Evolutionary conservation across 2,113 vertebrate species (phyloP).

Genomic region (Syrmaticus mikado): DNA sequence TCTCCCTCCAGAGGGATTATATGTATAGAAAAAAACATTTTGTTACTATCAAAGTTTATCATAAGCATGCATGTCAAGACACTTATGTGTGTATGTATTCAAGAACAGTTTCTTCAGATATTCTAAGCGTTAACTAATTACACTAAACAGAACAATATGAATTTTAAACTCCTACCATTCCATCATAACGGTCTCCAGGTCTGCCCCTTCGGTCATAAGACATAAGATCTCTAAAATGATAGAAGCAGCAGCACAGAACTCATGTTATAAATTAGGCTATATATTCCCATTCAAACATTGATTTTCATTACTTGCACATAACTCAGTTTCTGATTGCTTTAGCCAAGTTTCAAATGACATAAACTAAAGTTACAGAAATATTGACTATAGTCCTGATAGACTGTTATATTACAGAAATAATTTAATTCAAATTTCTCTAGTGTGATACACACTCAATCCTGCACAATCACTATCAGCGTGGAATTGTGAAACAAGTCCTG

Average conservation of each 20-base stretch:
- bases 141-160: neutral
- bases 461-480: neutral
- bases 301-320: neutral
- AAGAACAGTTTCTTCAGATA: neutral
- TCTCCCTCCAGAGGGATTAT: neutral
- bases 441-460: neutral
- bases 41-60: neutral
- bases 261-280: neutral
- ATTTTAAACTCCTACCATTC: constrained; percentile 84
- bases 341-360: neutral
- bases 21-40: neutral
- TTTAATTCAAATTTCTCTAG: neutral
- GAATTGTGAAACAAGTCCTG: neutral
- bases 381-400: neutral
- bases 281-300: neutral
- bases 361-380: constrained; percentile 13
- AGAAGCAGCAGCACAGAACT: neutral
- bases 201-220: constrained; percentile 89
- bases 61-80: neutral
- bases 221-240: constrained; percentile 69
- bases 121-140: neutral
- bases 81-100: neutral
- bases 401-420: neutral
- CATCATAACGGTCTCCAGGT: constrained; percentile 91
- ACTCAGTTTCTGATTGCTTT: neutral